Conservation (phyloP, 2,888 invertebrate genomes). For the Chymomyza caudatula region DNA sequence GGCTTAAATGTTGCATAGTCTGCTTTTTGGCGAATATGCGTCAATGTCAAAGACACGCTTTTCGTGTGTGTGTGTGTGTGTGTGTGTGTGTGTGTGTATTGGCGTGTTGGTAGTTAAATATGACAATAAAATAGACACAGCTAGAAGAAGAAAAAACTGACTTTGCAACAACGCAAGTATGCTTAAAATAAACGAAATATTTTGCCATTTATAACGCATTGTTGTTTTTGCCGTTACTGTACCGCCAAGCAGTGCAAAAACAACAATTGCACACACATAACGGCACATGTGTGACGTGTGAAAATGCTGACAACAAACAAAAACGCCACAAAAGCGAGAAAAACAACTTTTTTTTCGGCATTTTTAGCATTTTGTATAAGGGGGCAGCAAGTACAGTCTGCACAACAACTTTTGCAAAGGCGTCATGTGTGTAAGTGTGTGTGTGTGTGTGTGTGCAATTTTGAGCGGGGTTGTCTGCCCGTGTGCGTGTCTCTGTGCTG, state of each 20-base stretch:
- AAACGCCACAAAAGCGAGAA: slow-evolving; percentile 13
- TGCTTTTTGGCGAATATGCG: slow-evolving; percentile 35
- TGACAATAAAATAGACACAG: slow-evolving; percentile 67
- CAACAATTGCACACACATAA: slow-evolving; percentile 20
- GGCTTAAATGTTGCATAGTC: slow-evolving; percentile 9
- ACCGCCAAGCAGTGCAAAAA: not conserved
- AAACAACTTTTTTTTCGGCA: slow-evolving; percentile 1
- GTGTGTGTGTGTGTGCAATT: slow-evolving; percentile 13
- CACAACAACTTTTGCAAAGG: slow-evolving; percentile 7
- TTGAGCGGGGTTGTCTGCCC: not conserved
- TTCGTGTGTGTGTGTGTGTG: not conserved
- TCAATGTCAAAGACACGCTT: slow-evolving; percentile 40
- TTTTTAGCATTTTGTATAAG: not conserved
- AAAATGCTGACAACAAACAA: slow-evolving; percentile 41
- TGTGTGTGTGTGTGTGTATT: slow-evolving; percentile 21
- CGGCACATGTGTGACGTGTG: slow-evolving; percentile 35
- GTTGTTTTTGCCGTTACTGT: no score
- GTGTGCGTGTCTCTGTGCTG: slow-evolving; percentile 1
- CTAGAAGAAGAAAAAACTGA: not conserved
- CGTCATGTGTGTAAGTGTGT: slow-evolving; percentile 45
- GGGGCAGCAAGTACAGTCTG: not conserved
- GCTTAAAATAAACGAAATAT: slow-evolving; percentile 53
- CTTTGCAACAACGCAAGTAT: slow-evolving; percentile 23
- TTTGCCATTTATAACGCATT: slow-evolving; percentile 18
- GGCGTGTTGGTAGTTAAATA: slow-evolving; percentile 58